These are phyloP conservation scores for Rhopilema esculentum DNA, from an alignment of 30 jellyfish, hydroid and myxozoan genomes.

Conservation along the genomic window DNA sequence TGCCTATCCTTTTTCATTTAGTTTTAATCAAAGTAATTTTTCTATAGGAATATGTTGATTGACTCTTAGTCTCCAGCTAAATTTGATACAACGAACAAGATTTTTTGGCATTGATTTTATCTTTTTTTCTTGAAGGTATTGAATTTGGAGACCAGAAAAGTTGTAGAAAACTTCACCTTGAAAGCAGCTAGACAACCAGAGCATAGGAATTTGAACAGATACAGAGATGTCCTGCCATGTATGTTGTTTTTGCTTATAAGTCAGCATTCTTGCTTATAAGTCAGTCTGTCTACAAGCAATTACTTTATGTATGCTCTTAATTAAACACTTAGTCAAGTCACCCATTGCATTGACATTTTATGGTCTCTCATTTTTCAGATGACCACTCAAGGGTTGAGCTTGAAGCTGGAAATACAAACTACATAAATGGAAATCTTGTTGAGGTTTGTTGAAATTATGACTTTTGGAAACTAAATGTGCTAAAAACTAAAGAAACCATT, in stretches of 20 bases:
- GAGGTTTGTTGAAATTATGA: constrained; percentile 53
- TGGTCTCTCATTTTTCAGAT: constrained; percentile 78
- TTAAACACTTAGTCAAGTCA: too few species aligned
- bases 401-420: constrained; percentile 61
- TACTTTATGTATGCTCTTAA: too few species aligned
- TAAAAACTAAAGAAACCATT: too few species aligned
- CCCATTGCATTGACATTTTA: background rate
- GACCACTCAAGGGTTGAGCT: constrained; percentile 87
- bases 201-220: constrained; percentile 83
- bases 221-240: constrained; percentile 98
- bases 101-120: too few species aligned
- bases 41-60: too few species aligned
- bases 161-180: constrained; percentile 75
- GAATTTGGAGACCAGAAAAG: constrained; percentile 83
- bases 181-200: constrained; percentile 90
- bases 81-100: too few species aligned
- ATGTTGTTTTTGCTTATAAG: constrained; percentile 49
- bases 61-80: too few species aligned
- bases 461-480: background rate
- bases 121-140: constrained; percentile 54
- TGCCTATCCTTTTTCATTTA: too few species aligned
- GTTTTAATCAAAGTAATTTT: too few species aligned
- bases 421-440: constrained; percentile 86
- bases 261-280: background rate
- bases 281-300: background rate